A percentile compares a stretch with the other conserved stretches of the same genome.
Conservation (phyloP, 2,797 vertebrate species). For the Rhynchonycteris naso region DNA sequence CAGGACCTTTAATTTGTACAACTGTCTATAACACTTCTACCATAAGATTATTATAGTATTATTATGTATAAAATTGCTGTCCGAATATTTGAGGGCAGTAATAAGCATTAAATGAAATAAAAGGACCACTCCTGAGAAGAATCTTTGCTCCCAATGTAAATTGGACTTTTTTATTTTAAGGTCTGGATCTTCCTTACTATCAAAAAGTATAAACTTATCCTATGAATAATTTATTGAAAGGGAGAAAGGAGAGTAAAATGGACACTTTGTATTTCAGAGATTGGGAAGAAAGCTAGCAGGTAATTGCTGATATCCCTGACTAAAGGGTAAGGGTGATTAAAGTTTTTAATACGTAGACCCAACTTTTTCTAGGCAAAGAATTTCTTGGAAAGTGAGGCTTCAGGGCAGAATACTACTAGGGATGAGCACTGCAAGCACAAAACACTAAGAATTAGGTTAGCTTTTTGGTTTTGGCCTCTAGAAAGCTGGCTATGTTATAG, state of each 20-base stretch:
- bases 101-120: not conserved
- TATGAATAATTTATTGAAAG: not conserved
- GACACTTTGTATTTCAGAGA: not conserved
- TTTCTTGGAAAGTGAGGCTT: not conserved
- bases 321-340: not conserved
- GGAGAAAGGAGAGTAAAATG: not conserved
- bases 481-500: too few species aligned
- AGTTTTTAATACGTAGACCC: not conserved
- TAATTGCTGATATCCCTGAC: not conserved
- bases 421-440: not conserved
- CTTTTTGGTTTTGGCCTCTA: too few species aligned
- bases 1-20: not conserved
- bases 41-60: not conserved
- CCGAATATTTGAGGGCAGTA: not conserved
- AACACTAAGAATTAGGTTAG: not conserved
- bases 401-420: not conserved
- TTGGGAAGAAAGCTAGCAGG: not conserved
- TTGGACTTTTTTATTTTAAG: not conserved
- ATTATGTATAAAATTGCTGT: not conserved
- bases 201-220: not conserved
- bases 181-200: not conserved
- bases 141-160: not conserved
- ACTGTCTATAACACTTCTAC: not conserved
- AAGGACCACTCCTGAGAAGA: not conserved
- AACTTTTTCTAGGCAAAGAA: not conserved